Base-by-base conservation (phyloP, 1,140 invertebrate species). In the Brachystomella parvula region DNA sequence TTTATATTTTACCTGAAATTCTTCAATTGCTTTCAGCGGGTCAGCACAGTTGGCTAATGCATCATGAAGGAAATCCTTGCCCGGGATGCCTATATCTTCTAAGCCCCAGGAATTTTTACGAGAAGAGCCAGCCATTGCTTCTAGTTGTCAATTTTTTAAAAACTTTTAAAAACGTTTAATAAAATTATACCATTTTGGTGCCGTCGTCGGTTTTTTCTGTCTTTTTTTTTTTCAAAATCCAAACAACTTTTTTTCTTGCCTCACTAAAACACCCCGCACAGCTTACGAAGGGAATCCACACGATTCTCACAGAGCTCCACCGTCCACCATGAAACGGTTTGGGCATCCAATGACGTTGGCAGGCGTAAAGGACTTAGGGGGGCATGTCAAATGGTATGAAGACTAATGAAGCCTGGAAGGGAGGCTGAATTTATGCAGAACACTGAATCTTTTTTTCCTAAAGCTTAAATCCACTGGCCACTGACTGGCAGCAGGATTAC, bases 41-140 rank as follows among this genome's bases (percentile, higher is more conserved):
- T 98, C 94, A 0, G 92, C 92, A 77, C 94, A 97, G 75, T 92
- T 96, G 28, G 94, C 96, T 1, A 98, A 81, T 53, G 94, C 89
- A 77, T 97, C 92, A 66, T 91, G 83, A 15, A 98, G 80, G 77
- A 86, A 93, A 44, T 86, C 85, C 75, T 93, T 88, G 0, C 94
- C 95, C 15, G 93, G 89, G 67, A 98, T 91, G 32, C 92, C 93
- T 19, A 95, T 83, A 67, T 94, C 90, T 79, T 96, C 93, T 63
- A 98, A 77, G 26, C 83, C 84, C 49, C 49, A 53, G 6, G 49
- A 6, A 24, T 15, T 26, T 24, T 53, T 12, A 17, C 49, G 12
- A 53, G 9, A 12, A 15, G 21, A 12, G 12, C 49, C 49, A 53
- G 15, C 24, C 49, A 53, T 53, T 44, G 39, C 39, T n/a, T 9